Base-by-base conservation (phyloP, 1,140 invertebrate species). In the Lithobius niger region DNA sequence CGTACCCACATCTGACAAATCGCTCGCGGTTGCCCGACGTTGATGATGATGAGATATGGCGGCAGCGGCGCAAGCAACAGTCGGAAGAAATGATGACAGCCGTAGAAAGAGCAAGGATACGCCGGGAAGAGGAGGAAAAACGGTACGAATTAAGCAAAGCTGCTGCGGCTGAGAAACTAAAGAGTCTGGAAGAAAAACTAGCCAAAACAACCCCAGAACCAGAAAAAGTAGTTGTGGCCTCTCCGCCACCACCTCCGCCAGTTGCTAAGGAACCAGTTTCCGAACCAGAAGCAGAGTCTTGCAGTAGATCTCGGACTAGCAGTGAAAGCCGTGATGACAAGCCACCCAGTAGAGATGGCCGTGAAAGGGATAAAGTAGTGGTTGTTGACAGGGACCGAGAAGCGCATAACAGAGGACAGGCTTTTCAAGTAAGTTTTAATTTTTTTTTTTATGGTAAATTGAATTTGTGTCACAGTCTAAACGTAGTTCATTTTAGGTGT, bases 111-210 rank as follows among this genome's bases (percentile, higher is more conserved):
- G 86, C 86, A 0, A 78, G 83, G 22, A 80, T 83, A 59, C 75
- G 83, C 15, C 82, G 86, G 61, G 83, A 87, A 62, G 83, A 89
- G 62, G 85, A 88, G 65, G 86, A 89, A 64, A 82, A 85, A 60
- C 77, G 82, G 48, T 84, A 77, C 61, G 78, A 82, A 58, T 75
- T 79, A 57, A 76, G 68, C 26, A 60, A 67, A 54, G 67, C 65
- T 54, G 66, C 77, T 13, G 80, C 79, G 27, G 75, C 75, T 15
- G 79, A 81, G 55, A 82, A 82, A 63, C 63, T 82, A 18, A 75
- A 77, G 58, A 72, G 77, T 61, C 62, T 82, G 1, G 79, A 82
- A 52, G 76, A 81, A 55, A 77, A 79, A 56, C 58, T 61, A n/a
- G 61, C 61, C 48, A 67, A 77, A 2, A 72, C 69, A n/a, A 4